phyloP scores from a whole-genome alignment of 37 sponge, comb jelly and placozoan genomes.

The Diacarnus erythraeanus region DNA sequence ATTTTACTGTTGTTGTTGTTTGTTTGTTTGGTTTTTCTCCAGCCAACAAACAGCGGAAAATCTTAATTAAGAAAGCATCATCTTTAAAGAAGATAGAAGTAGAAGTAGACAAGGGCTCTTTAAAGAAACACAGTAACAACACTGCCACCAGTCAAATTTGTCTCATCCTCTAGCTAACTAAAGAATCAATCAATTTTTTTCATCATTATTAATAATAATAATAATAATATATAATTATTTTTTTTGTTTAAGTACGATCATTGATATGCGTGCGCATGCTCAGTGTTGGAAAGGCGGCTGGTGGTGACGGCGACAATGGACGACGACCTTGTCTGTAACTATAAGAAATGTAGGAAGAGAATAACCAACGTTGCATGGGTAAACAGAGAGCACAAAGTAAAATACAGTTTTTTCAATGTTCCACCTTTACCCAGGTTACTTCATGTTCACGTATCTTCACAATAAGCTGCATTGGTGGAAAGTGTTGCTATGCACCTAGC shows the following conservation, averaged over 20 bases:
- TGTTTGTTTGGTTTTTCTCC: background rate
- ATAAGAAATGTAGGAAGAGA: slow-evolving; percentile 84
- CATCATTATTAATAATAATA: too few relatives aligned
- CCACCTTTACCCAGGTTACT: slow-evolving; percentile 46
- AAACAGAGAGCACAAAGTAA: background rate
- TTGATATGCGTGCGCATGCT: background rate
- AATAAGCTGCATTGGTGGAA: too few relatives aligned
- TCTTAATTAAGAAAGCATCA: background rate
- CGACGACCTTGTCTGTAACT: slow-evolving; percentile 82
- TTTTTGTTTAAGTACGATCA: too few relatives aligned
- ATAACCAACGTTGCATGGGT: slow-evolving; percentile 84
- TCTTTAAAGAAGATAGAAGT: background rate
- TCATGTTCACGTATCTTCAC: slow-evolving; percentile 86
- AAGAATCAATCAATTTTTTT: background rate
- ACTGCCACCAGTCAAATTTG: background rate
- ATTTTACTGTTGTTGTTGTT: too few relatives aligned
- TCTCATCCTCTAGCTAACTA: background rate
- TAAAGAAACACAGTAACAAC: too few relatives aligned
- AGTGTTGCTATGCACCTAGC: too few relatives aligned
- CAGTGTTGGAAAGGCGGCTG: too few relatives aligned
- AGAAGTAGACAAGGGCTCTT: too few relatives aligned
- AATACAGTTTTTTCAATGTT: background rate
- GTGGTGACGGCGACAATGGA: slow-evolving; percentile 59
- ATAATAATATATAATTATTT: too few relatives aligned
- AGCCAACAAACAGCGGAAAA: background rate